A percentile compares a stretch with the other conserved stretches of the same genome.
Conservation (phyloP, 2,888 invertebrate species). For the Pilophorus perplexus region DNA sequence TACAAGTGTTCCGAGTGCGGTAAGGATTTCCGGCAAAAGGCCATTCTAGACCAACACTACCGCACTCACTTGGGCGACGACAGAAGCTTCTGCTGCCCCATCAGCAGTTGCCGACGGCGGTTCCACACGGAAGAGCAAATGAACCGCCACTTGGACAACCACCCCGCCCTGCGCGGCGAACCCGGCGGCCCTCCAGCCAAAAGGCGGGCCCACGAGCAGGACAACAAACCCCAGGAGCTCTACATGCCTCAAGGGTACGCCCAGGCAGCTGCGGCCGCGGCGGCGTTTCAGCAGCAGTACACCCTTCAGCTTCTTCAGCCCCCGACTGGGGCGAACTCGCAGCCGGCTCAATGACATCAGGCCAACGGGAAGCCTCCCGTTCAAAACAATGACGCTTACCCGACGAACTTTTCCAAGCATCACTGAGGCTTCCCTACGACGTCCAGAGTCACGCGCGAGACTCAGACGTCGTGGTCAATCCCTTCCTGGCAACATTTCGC, state of each 20-base stretch:
- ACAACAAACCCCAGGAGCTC: slow-evolving; percentile 27
- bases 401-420: slow-evolving; percentile 25
- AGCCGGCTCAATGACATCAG: slow-evolving; percentile 31
- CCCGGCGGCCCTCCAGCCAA: slow-evolving; percentile 23
- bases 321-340: neutral
- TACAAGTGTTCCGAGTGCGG: slow-evolving; percentile 40
- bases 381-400: slow-evolving; percentile 29
- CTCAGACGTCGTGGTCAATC: too few species aligned
- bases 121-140: slow-evolving; percentile 36
- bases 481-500: too few species aligned
- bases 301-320: slow-evolving; percentile 34
- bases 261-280: slow-evolving; percentile 23
- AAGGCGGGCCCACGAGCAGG: neutral
- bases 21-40: slow-evolving; percentile 34
- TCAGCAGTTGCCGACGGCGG: slow-evolving; percentile 30
- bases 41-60: slow-evolving; percentile 34
- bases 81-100: slow-evolving; percentile 33
- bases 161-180: slow-evolving; percentile 30
- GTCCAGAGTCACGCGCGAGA: too few species aligned
- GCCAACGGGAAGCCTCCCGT: slow-evolving; percentile 24
- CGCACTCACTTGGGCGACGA: slow-evolving; percentile 28
- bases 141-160: slow-evolving; percentile 38
- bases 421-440: slow-evolving; percentile 27
- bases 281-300: slow-evolving; percentile 33
- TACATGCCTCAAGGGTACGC: slow-evolving; percentile 21